Evolutionary conservation across 2,113 vertebrate species (phyloP).

Genomic region (Vimba vimba): DNA sequence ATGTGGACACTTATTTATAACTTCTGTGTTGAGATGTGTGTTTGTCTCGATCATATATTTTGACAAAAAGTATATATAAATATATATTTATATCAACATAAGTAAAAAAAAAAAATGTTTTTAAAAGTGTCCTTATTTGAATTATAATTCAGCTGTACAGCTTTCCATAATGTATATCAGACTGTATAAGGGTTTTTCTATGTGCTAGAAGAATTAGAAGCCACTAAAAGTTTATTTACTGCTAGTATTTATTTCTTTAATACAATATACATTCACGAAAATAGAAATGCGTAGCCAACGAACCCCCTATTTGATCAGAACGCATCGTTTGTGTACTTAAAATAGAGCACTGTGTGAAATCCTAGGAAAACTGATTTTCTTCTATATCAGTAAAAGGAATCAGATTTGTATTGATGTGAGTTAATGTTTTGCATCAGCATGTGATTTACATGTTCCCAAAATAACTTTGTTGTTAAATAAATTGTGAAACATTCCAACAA

Average conservation of each 20-base stretch:
- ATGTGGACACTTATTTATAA: constrained; percentile 97
- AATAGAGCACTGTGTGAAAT: constrained; percentile 66
- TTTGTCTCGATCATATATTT: constrained; percentile 98
- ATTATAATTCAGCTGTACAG: constrained; percentile 88
- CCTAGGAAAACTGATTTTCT: constrained; percentile 52
- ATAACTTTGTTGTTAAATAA: constrained; percentile 57
- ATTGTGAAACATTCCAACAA: constrained; percentile 53
- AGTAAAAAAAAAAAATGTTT: constrained; percentile 85
- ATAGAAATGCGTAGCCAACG: constrained; percentile 59
- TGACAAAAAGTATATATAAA: constrained; percentile 81
- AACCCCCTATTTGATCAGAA: constrained; percentile 62
- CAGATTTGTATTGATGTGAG: constrained; percentile 59
- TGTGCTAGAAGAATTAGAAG: constrained; percentile 73
- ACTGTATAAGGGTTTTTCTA: constrained; percentile 81
- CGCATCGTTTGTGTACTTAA: constrained; percentile 64
- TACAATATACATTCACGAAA: constrained; percentile 68
- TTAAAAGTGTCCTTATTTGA: constrained; percentile 97
- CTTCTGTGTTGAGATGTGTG: constrained; percentile 86
- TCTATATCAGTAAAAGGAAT: constrained; percentile 55
- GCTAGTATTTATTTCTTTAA: constrained; percentile 82
- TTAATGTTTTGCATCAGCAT: constrained; percentile 46
- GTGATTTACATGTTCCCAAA: constrained; percentile 53
- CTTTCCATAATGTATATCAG: constrained; percentile 84
- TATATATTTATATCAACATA: constrained; percentile 81
- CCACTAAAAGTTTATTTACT: constrained; percentile 72